Evolutionary conservation across 2,113 vertebrate genomes (phyloP), one percentile per base, ranked within the genome.

Genomic region (Malaclemys terrapin): DNA sequence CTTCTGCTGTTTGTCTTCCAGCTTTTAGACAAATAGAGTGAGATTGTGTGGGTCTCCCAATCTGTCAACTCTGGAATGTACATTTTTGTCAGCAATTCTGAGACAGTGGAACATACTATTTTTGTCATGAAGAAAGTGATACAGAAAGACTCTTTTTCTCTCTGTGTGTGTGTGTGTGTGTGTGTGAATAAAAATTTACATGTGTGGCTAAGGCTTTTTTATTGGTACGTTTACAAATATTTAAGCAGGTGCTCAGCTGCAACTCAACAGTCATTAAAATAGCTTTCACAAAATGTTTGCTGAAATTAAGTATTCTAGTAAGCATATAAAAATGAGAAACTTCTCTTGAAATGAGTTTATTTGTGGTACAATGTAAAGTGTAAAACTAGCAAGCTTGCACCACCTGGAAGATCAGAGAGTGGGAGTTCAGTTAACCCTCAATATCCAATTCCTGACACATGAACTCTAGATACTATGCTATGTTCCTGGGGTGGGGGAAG

Each of bases 201-300:
- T 31, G 31, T 65, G 62, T 35, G 8, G 16, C 4, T n/a, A 69
- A 69, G 14, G 62, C 29, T 62, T 72, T 52, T 45, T 27, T 8
- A 75, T 80, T 16, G 8, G 1, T 53, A n/a, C 24, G 1, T 5
- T 82, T 8, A 42, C 14, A 1, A 49, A 31, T 5, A 0, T 50
- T 5, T 1, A 69, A 69, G 16, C 31, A 35, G 62, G 5, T 57
- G 38, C 81, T 81, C 8, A 50, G 27, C 56, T 47, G 29, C 54
- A 62, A 7, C 47, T 78, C 50, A 87, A 84, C 6, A 5, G 17
- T 52, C 42, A 25, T 3, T 57, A 19, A 69, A 69, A 69, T 35
- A 38, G 22, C 10, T 24, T 57, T 91, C 17, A 62, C 5, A 31
- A 29, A 80, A 27, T 27, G 10, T 42, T 29, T 78, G 10, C 29